Percentiles rank a stretch among this genome's conserved stretches.
Evolutionary conservation across 2,113 vertebrate genomes (phyloP).

Genomic region (Chroicocephalus ridibundus): DNA sequence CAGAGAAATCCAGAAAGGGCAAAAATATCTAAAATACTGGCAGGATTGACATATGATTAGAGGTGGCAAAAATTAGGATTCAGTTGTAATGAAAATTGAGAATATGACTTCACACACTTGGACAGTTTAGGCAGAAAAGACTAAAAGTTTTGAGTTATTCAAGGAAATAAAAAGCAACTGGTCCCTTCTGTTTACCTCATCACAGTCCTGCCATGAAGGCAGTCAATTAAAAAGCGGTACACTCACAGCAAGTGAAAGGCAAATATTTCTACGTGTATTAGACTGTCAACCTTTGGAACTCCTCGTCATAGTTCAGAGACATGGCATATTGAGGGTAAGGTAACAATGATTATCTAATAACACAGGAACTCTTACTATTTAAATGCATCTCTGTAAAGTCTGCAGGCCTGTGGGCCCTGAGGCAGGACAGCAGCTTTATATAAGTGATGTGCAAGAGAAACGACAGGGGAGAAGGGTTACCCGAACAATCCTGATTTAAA

Average conservation of each 20-base stretch:
- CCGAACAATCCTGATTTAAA: neutral
- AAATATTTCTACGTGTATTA: neutral
- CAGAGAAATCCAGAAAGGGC: neutral
- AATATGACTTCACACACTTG: neutral
- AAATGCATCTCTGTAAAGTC: neutral
- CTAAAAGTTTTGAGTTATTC: neutral
- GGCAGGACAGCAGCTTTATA: neutral
- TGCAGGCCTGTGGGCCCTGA: neutral
- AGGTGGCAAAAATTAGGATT: neutral
- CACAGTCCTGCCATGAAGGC: neutral
- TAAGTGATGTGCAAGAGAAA: neutral
- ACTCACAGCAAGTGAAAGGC: neutral
- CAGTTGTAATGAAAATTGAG: neutral
- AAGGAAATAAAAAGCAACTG: neutral
- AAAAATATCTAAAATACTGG: neutral
- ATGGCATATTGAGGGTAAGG: neutral
- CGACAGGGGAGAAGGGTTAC: neutral
- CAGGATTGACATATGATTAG: neutral
- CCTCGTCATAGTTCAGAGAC: neutral
- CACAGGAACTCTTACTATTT: neutral
- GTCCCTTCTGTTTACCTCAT: neutral
- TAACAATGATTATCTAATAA: neutral
- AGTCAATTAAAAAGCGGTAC: neutral
- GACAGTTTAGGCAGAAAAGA: neutral
- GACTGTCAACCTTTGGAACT: slow-evolving; percentile 50